phyloP scores from a whole-genome alignment of 2,888 invertebrate genomes.

The Craniophora ligustri region DNA sequence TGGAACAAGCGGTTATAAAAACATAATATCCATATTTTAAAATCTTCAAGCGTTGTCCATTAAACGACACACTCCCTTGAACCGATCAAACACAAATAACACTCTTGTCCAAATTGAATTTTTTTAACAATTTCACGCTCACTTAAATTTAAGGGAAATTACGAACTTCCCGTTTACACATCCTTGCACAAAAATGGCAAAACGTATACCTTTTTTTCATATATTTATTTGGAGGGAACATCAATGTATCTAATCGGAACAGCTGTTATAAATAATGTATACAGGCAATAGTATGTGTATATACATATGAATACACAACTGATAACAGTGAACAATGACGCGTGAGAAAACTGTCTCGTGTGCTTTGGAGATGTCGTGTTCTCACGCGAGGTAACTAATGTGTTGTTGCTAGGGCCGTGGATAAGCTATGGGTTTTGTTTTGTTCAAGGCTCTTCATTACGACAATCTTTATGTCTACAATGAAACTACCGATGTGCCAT shows the following conservation, averaged over 20 bases:
- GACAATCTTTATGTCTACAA: background rate
- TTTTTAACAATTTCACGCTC: background rate
- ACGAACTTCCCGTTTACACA: conserved; percentile 23
- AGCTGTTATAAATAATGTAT: conserved; percentile 11
- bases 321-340: conserved; percentile 33
- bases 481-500: too few species aligned
- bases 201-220: conserved; percentile 11
- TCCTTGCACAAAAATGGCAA: conserved; percentile 42
- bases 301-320: conserved; percentile 27
- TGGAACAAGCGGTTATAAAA: too few species aligned
- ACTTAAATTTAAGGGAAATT: conserved; percentile 15
- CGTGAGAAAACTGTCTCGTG: conserved; percentile 40
- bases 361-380: conserved; percentile 13
- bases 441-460: background rate
- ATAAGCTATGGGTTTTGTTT: background rate
- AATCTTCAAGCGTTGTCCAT: too few species aligned
- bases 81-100: background rate
- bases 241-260: conserved; percentile 22
- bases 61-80: too few species aligned
- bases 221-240: conserved; percentile 20
- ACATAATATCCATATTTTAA: too few species aligned
- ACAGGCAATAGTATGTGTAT: background rate
- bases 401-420: conserved; percentile 13
- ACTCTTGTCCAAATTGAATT: background rate
- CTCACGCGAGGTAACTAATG: conserved; percentile 25